Evolutionary conservation across 2,113 vertebrate species (phyloP), one percentile per base, ranked within the genome.

Genomic region (Charadrius vociferus): DNA sequence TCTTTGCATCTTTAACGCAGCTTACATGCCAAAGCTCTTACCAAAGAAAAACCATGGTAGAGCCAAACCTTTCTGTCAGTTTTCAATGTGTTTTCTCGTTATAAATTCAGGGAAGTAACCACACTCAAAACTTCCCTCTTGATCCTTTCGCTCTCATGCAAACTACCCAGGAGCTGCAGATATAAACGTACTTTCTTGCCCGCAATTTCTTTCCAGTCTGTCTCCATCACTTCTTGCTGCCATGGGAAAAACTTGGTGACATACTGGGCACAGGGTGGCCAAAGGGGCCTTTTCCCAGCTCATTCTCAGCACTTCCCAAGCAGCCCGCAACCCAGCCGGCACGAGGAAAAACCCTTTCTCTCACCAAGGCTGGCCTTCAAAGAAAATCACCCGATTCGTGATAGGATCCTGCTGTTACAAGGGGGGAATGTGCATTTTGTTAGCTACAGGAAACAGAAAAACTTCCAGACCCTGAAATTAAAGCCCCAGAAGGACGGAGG

Each of bases 361-460:
- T 7, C 15, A 27, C 3, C 12, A 45, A 47, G n/a, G 30, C 68
- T 70, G 56, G 32, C 84, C 62, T 82, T 66, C 81, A 41, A 75
- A 88, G 87, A 67, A 71, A 91, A 79, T 55, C 74, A 20, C 47
- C 43, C 81, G 7, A 10, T 19, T 29, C 4, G 1, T 41, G 85
- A 82, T 32, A 14, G 4, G 81, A 73, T 84, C 94, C 92, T 86
- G 94, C 91, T 88, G 86, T 45, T 86, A 34, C 50, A 3, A 56
- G 61, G 1, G 26, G 30, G 41, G 50, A 83, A 92, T 81, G 90
- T 95, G 96, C 77, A 49, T 52, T 86, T 63, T 56, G 81, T 96
- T 94, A 96, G 72, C 87, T 81, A 52, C 95, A 88, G 94, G 93
- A 96, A 93, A 83, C 10, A 43, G 90, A 77, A 96, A 50, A 78